phyloP scores from a whole-genome alignment of 2,113 vertebrate species.

The Pygoscelis adeliae region DNA sequence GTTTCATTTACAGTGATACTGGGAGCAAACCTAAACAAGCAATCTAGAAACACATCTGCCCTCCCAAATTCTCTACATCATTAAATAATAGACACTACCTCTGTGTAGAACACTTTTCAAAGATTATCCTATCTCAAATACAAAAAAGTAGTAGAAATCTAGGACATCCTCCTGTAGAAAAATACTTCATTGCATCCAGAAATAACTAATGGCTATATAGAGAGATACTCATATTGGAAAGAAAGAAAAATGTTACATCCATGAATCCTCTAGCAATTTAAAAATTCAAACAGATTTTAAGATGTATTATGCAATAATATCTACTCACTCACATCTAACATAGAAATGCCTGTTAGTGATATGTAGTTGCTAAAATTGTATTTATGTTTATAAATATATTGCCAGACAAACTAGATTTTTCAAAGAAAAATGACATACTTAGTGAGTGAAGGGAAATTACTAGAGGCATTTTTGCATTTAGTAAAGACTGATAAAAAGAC shows the following conservation, averaged over 20 bases:
- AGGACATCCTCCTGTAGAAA: neutral
- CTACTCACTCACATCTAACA: neutral
- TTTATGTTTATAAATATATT: conserved; percentile 28
- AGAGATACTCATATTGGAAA: neutral
- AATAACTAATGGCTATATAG: neutral
- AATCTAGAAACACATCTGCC: neutral
- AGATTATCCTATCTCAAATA: neutral
- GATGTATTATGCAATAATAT: neutral
- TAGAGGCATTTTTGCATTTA: neutral
- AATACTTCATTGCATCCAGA: neutral
- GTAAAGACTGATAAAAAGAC: neutral
- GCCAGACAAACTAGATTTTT: neutral
- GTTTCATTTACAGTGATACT: neutral
- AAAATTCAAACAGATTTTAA: neutral
- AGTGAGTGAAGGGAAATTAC: neutral
- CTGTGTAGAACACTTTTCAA: neutral
- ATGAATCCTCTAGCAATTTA: neutral
- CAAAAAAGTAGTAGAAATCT: neutral
- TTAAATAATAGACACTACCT: neutral
- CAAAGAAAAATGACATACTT: neutral
- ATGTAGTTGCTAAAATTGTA: neutral
- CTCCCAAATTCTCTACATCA: neutral
- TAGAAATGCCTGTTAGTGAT: neutral
- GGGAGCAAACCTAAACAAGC: neutral
- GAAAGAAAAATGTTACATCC: neutral